Conservation (phyloP, 2,113 vertebrate genomes). For the Poeciliopsis turrubarensis region DNA sequence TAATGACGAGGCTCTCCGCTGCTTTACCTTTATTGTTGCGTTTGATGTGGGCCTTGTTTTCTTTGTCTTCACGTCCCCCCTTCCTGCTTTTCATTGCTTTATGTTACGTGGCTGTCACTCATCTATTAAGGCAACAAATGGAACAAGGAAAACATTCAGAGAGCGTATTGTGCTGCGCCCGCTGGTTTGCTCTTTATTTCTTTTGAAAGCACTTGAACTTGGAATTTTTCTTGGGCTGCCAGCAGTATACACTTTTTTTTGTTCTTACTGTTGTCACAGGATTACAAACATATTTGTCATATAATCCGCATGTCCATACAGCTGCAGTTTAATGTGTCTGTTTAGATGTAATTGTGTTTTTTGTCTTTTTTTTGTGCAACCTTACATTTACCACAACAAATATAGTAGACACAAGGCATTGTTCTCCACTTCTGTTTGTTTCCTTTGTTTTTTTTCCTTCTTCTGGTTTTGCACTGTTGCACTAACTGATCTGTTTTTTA, state of each 20-base stretch:
- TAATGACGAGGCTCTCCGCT: constrained; percentile 64
- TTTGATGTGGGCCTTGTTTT: constrained; percentile 82
- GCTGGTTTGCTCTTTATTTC: constrained; percentile 70
- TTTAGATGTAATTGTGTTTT: constrained; percentile 17
- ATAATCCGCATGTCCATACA: constrained; percentile 30
- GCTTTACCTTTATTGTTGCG: constrained; percentile 80
- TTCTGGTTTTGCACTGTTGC: no score
- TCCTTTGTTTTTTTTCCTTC: no score
- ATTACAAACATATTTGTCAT: constrained; percentile 58
- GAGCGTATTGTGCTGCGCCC: constrained; percentile 56
- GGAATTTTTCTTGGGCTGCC: constrained; percentile 55
- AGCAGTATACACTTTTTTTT: constrained; percentile 36
- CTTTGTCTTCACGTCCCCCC: constrained; percentile 66
- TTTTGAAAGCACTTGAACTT: constrained; percentile 71
- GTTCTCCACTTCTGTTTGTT: background rate
- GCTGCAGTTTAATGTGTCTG: constrained; percentile 17
- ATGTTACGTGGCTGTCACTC: constrained; percentile 76
- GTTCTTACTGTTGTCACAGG: constrained; percentile 38
- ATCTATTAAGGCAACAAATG: constrained; percentile 70
- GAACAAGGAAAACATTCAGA: constrained; percentile 66
- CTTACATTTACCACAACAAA: background rate
- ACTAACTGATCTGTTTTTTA: no score
- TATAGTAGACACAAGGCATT: background rate
- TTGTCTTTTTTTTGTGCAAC: background rate
- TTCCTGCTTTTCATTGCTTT: constrained; percentile 72